A percentile compares a stretch with the other conserved stretches of the same genome.
These are phyloP conservation scores for Troides helena DNA, from an alignment of 2,888 invertebrate genomes.

Conservation along the genomic window DNA sequence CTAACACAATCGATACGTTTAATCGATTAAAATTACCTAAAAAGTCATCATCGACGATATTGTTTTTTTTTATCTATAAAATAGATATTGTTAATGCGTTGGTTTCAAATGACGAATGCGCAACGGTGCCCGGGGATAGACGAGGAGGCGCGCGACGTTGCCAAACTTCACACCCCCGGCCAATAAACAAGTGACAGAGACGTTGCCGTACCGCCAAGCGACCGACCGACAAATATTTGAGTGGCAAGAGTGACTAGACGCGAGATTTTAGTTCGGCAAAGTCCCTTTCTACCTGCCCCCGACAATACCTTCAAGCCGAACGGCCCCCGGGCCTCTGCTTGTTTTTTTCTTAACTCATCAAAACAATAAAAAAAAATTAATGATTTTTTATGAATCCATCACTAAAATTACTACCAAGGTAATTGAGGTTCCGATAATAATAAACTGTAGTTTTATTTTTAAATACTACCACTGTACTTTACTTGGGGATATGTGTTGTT, in stretches of 20 bases:
- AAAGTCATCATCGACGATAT: no score
- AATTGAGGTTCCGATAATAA: background rate
- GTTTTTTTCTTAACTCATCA: conserved; percentile 3
- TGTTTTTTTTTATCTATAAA: no score
- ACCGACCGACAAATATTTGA: conserved; percentile 37
- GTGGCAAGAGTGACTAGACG: conserved; percentile 48
- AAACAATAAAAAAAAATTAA: conserved; percentile 3
- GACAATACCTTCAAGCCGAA: conserved; percentile 42
- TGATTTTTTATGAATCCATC: background rate
- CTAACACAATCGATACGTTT: no score
- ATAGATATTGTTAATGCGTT: background rate
- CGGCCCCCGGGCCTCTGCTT: background rate
- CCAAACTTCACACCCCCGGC: conserved; percentile 48
- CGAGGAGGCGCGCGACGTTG: conserved; percentile 48
- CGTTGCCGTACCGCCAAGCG: conserved; percentile 60
- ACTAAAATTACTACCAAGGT: background rate
- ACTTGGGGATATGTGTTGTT: no score
- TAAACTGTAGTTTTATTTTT: no score
- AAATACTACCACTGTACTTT: no score
- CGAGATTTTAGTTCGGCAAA: conserved; percentile 40
- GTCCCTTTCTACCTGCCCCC: conserved; percentile 59
- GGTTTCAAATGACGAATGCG: conserved; percentile 16
- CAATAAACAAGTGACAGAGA: conserved; percentile 43
- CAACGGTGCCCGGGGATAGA: background rate
- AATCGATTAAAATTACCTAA: no score